Evolutionary conservation across 2,888 invertebrate species (phyloP), one percentile per base, ranked within the genome.

Genomic region (Cybosia mesomella): DNA sequence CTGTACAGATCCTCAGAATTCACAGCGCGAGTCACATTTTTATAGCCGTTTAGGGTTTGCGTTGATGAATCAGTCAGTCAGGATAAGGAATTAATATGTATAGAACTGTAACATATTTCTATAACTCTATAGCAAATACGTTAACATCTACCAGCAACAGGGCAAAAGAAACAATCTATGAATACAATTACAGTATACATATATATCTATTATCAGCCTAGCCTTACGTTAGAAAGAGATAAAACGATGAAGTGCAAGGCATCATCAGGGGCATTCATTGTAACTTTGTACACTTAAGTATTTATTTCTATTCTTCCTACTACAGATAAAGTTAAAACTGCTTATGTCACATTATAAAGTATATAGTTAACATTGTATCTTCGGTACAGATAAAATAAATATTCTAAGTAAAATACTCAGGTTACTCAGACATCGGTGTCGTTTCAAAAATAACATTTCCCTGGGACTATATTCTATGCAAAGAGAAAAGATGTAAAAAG

Each of bases 181-280:
- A 13, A 36, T 49, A 49, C n/a, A 49, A n/a, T n/a, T 49, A 49
- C 74, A 69, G 74, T 59, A 58, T 61, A 36, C 21, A n/a, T n/a
- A 32, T 21, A 10, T 32, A 58, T 24, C 8, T 53, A n/a, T n/a
- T 55, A 49, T 49, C 49, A 49, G n/a, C 18, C n/a, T 49, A 49
- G 49, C 49, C n/a, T 49, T 49, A 49, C n/a, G 49, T 49, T 49
- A 49, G 49, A 49, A 3, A n/a, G 49, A 49, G 49, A 49, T n/a
- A 49, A 49, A 49, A 49, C 49, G 18, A 49, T 49, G 49, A 49
- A 49, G 49, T 49, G 49, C 49, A 49, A 49, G 49, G n/a, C 49
- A 49, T 49, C 49, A 49, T 49, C 49, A 49, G 49, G 49, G 49
- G 49, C 49, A 49, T 49, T 49, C 49, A n/a, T 49, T 49, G 49